Conservation (phyloP, 2,797 vertebrate species). For the Myripristis murdjan region DNA sequence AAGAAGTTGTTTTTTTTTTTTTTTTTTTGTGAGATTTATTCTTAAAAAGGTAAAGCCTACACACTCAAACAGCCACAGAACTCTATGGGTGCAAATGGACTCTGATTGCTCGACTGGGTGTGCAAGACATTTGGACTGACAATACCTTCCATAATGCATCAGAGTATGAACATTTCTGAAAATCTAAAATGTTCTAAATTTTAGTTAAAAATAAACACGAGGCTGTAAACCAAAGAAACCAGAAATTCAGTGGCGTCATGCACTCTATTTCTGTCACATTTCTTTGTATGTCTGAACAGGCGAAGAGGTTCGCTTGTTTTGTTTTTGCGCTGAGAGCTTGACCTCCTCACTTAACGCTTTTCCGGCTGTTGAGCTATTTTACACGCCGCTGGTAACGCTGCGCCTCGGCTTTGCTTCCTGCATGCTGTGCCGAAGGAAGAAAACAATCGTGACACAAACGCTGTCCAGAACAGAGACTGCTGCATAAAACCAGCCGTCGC, state of each 20-base stretch:
- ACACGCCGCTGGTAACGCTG: background rate
- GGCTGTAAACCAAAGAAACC: background rate
- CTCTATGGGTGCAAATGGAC: too few relatives aligned
- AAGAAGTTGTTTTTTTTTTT: too few relatives aligned
- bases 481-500: background rate
- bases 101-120: too few relatives aligned
- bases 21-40: too few relatives aligned
- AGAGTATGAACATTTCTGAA: too few relatives aligned
- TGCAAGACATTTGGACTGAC: too few relatives aligned
- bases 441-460: background rate
- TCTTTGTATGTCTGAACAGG: slow-evolving; percentile 13
- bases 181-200: too few relatives aligned
- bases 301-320: background rate
- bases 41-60: too few relatives aligned
- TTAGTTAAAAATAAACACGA: too few relatives aligned
- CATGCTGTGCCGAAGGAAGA: background rate
- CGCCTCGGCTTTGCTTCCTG: background rate
- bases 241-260: background rate
- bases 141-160: too few relatives aligned
- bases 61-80: too few relatives aligned
- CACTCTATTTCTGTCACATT: background rate
- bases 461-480: too few relatives aligned
- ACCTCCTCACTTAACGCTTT: slow-evolving; percentile 1
- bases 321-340: background rate
- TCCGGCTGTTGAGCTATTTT: slow-evolving; percentile 8